Evolutionary conservation across 92 coral and sea anemone genomes (phyloP), one percentile per base, ranked within the genome.

Genomic region (Montipora capitata): DNA sequence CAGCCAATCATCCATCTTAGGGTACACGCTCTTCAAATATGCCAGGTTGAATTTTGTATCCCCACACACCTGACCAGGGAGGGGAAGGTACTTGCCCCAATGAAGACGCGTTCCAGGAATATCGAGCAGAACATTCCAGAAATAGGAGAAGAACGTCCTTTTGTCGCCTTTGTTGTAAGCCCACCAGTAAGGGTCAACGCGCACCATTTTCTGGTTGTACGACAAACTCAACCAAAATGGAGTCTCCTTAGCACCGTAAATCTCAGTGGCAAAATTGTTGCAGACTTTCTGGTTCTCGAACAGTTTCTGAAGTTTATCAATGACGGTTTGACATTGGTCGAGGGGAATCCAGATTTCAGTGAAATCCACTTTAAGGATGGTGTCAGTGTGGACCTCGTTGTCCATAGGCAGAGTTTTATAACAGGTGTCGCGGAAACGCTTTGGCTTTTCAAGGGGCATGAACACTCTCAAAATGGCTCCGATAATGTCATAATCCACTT

Each of bases 11-110:
- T 92, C 87, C 94, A 94, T 68, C 88, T 81, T 89, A 2, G 90
- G 90, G 90, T 94, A 94, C 74, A 82, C 94, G 13, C 78, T 81
- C 90, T 80, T 92, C 84, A 94, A 90, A 76, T 89, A 94, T 10
- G 61, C 88, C 87, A 83, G 43, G 70, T 92, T 94, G 84, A 94
- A 94, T 64, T 85, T 89, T 17, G 71, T 79, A 9, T 45, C 48
- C 4, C 95, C 97, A 67, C 94, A 92, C 63, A 72, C 69, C 85
- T 94, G 97, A 61, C 76, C 81, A 3, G 95, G 96, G 2, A 13
- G 17, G 10, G 97, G 97, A 82, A 94, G 95, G 82, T 92, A 92
- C 87, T 94, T 94, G 2, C 97, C 95, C 97, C 97, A 94, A 83
- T 94, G 95, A 15, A 92, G 95, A 40, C 97, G 94, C 14, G 93